Evolutionary conservation across 2,888 invertebrate genomes (phyloP).

Genomic region (Dichetophora obliterata): DNA sequence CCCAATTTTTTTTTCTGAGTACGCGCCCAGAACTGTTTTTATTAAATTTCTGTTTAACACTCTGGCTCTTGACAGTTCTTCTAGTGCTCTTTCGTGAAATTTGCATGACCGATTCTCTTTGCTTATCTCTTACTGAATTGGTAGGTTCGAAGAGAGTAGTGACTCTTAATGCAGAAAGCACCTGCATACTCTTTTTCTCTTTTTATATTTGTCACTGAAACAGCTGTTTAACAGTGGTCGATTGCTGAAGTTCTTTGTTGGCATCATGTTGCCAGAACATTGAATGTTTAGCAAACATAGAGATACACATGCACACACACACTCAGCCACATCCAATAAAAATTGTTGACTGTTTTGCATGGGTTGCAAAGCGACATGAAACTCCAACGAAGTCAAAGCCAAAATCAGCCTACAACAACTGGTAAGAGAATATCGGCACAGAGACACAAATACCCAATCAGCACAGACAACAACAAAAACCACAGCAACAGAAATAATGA

Average conservation of each 20-base stretch:
- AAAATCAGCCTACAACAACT: slow-evolving; percentile 29
- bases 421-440: slow-evolving; percentile 58
- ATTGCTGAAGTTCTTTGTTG: slow-evolving; percentile 41
- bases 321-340: background rate
- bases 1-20: too few relatives aligned
- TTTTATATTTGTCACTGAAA: background rate
- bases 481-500: slow-evolving; percentile 16
- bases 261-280: slow-evolving; percentile 49
- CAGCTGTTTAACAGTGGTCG: slow-evolving; percentile 43
- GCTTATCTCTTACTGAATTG: background rate
- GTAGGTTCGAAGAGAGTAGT: background rate
- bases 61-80: too few relatives aligned
- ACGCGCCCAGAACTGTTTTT: too few relatives aligned
- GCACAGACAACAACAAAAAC: slow-evolving; percentile 31
- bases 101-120: too few relatives aligned
- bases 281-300: background rate
- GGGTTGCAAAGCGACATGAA: background rate
- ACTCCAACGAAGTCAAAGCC: too few relatives aligned
- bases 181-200: background rate
- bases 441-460: slow-evolving; percentile 68
- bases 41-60: too few relatives aligned
- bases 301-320: background rate
- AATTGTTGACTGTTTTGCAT: background rate
- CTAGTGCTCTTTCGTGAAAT: too few relatives aligned
- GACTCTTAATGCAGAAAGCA: background rate